phyloP scores from a whole-genome alignment of 2,113 vertebrate species.

The Meriones unguiculatus region DNA sequence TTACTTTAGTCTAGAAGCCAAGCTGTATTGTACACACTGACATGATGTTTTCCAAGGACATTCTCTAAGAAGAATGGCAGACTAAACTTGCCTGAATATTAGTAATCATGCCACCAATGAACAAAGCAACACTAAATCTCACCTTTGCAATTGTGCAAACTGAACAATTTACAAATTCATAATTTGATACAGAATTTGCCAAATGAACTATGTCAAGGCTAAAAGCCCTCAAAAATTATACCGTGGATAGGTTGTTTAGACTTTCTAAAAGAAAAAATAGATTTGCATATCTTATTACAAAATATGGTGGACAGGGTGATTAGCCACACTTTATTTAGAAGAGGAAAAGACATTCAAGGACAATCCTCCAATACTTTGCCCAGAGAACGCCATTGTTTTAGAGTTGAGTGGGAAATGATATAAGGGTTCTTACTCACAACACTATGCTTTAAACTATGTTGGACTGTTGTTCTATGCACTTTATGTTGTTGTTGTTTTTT shows the following conservation, averaged over 20 bases:
- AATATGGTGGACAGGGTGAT: background rate
- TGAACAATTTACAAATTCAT: conserved; percentile 55
- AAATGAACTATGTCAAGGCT: background rate
- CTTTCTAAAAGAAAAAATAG: conserved; percentile 39
- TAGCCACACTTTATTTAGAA: background rate
- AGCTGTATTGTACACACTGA: background rate
- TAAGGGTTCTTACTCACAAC: background rate
- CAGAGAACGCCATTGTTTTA: background rate
- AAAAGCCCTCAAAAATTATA: conserved; percentile 13
- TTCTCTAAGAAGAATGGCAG: conserved; percentile 19
- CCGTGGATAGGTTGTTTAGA: conserved; percentile 7
- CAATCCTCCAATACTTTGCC: background rate
- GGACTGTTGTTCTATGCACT: background rate
- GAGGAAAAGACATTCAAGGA: background rate
- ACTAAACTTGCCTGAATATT: conserved; percentile 48
- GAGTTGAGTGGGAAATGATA: background rate
- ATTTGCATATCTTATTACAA: background rate
- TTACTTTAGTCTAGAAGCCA: conserved; percentile 56
- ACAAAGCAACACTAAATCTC: conserved; percentile 24
- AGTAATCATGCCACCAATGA: conserved; percentile 54
- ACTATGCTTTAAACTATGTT: background rate
- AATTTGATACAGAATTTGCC: conserved; percentile 35
- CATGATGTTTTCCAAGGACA: conserved; percentile 63
- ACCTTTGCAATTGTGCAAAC: conserved; percentile 52
- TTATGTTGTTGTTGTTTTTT: background rate